A percentile compares a stretch with the other conserved stretches of the same genome.
Evolutionary conservation across 2,113 vertebrate species (phyloP).

Genomic region (Chaetodon auriga): DNA sequence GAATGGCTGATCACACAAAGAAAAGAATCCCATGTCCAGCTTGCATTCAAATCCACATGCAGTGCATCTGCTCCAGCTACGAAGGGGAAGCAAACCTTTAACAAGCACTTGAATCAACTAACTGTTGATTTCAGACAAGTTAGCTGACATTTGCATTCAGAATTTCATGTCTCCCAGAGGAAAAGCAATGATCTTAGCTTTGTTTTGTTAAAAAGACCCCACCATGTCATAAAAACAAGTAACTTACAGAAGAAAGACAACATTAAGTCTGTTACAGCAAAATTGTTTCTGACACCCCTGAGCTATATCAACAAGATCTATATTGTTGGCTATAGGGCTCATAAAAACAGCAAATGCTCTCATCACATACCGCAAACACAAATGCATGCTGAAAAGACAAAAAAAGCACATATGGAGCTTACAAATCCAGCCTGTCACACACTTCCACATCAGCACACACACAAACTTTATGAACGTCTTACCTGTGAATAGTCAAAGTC

Average conservation of each 20-base stretch:
- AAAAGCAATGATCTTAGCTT: slow-evolving; percentile 2
- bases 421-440: not conserved
- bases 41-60: slow-evolving; percentile 52
- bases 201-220: not conserved
- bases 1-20: slow-evolving; percentile 55
- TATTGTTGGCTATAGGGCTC: not conserved
- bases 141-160: slow-evolving; percentile 10
- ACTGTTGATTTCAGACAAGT: slow-evolving; percentile 13
- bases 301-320: slow-evolving; percentile 30
- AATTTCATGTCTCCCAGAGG: not conserved
- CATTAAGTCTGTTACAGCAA: not conserved
- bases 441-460: not conserved
- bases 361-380: slow-evolving; percentile 40
- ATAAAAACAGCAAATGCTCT: slow-evolving; percentile 30
- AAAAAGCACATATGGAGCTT: not conserved
- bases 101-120: not conserved
- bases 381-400: slow-evolving; percentile 4
- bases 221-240: not conserved
- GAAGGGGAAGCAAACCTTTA: not conserved
- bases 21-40: slow-evolving; percentile 50
- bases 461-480: slow-evolving; percentile 69
- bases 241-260: not conserved
- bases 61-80: not conserved
- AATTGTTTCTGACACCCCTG: not conserved
- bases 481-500: slow-evolving; percentile 99